Conservation (phyloP, 2,888 invertebrate species). For the Ferdinandea cuprea region DNA sequence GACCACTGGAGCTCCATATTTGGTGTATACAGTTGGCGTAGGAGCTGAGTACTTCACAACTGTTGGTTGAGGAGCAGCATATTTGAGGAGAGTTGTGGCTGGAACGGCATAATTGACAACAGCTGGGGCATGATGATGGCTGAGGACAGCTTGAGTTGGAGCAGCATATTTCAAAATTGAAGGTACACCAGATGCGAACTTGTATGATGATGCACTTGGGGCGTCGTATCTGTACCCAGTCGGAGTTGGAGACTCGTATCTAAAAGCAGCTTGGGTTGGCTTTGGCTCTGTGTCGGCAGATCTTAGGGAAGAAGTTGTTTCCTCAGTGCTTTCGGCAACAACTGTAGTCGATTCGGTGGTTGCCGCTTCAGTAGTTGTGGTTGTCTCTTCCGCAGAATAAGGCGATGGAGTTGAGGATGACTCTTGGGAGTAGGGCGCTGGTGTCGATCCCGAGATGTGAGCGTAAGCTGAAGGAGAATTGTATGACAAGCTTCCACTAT, state of each 20-base stretch:
- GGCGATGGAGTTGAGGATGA: conserved; percentile 12
- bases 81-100: conserved; percentile 8
- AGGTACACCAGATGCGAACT: conserved; percentile 5
- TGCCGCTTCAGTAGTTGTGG: conserved; percentile 33
- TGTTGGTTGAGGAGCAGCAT: background rate
- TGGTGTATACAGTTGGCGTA: conserved; percentile 31
- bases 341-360: conserved; percentile 43
- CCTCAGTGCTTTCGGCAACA: conserved; percentile 18
- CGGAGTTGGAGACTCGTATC: conserved; percentile 4
- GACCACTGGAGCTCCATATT: too few relatives aligned
- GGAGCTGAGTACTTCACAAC: background rate
- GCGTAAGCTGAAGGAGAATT: conserved; percentile 20
- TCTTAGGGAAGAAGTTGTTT: conserved; percentile 22
- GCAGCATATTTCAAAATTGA: conserved; percentile 5
- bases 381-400: conserved; percentile 8
- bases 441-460: conserved; percentile 28
- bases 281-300: conserved; percentile 20
- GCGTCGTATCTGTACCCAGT: conserved; percentile 29
- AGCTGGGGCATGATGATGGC: background rate
- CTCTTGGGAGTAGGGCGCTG: conserved; percentile 15
- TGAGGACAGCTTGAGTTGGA: background rate
- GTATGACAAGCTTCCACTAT: conserved; percentile 27
- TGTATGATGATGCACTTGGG: conserved; percentile 17
- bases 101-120: conserved; percentile 42
- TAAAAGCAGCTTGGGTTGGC: conserved; percentile 16